These are phyloP conservation scores for Thaumetopoea pityocampa DNA, from an alignment of 1,140 invertebrate genomes.

Conservation along the genomic window DNA sequence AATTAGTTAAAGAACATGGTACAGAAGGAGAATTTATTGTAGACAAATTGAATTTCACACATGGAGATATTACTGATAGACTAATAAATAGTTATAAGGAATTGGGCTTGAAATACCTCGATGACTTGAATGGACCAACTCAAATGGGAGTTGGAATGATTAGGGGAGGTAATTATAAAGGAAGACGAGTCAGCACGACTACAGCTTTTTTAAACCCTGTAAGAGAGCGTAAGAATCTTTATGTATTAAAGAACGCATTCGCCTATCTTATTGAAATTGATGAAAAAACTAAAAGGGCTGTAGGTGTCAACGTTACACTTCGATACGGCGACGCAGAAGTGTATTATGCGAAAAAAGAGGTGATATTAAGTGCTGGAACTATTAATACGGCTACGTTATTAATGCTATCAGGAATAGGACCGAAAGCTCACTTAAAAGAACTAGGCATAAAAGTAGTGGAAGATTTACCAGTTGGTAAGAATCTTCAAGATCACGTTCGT, in stretches of 20 bases:
- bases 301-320: conserved; percentile 39
- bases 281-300: conserved; percentile 26
- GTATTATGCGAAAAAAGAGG: conserved; percentile 80
- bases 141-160: conserved; percentile 71
- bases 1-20: conserved; percentile 50
- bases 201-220: conserved; percentile 78
- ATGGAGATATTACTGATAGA: conserved; percentile 40
- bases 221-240: conserved; percentile 80
- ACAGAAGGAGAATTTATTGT: conserved; percentile 53
- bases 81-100: conserved; percentile 64
- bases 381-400: conserved; percentile 82
- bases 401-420: conserved; percentile 61
- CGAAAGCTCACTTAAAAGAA: conserved; percentile 75
- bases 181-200: conserved; percentile 79
- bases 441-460: conserved; percentile 76
- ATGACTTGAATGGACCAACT: conserved; percentile 66
- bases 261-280: conserved; percentile 42
- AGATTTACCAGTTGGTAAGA: conserved; percentile 84
- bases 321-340: conserved; percentile 59
- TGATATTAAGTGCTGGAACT: conserved; percentile 83
- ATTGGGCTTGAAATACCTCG: conserved; percentile 50
- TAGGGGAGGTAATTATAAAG: conserved; percentile 67
- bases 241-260: conserved; percentile 75
- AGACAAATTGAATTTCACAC: conserved; percentile 52
- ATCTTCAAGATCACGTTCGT: conserved; percentile 85